Conservation (phyloP, 2,888 invertebrate genomes). For the Limnephilus lunatus region DNA sequence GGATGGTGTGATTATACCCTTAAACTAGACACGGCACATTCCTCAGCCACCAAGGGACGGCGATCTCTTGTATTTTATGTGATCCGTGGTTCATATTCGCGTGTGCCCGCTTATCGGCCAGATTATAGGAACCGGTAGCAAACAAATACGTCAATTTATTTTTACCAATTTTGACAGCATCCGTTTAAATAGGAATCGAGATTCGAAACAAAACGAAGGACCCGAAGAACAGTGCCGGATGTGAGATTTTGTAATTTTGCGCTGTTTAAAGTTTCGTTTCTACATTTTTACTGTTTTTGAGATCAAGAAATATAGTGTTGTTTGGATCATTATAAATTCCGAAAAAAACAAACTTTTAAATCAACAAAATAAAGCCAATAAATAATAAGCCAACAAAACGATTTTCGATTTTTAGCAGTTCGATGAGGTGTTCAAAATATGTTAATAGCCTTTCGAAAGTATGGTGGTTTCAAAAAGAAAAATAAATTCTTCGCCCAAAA, state of each 20-base stretch:
- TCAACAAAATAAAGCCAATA: no score
- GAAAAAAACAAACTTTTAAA: no score
- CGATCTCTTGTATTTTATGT: not conserved
- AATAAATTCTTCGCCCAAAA: no score
- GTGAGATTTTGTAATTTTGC: no score
- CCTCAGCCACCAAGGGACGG: not conserved
- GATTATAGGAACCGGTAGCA: not conserved
- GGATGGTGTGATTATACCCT: not conserved
- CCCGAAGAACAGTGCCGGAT: no score
- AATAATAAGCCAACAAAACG: no score
- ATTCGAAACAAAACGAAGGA: not conserved
- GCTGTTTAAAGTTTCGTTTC: no score
- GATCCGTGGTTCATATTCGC: not conserved
- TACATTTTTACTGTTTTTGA: no score
- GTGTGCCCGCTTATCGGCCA: not conserved
- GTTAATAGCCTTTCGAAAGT: not conserved
- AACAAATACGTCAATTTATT: not conserved
- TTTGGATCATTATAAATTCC: no score
- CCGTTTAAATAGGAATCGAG: not conserved
- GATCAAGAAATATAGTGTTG: no score
- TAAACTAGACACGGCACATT: slow-evolving; percentile 24
- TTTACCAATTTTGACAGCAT: not conserved
- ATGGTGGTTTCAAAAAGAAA: not conserved
- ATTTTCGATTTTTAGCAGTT: no score
- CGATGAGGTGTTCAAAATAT: not conserved